Base-by-base conservation (phyloP, 1,140 invertebrate genomes). In the Papilio xuthus region DNA sequence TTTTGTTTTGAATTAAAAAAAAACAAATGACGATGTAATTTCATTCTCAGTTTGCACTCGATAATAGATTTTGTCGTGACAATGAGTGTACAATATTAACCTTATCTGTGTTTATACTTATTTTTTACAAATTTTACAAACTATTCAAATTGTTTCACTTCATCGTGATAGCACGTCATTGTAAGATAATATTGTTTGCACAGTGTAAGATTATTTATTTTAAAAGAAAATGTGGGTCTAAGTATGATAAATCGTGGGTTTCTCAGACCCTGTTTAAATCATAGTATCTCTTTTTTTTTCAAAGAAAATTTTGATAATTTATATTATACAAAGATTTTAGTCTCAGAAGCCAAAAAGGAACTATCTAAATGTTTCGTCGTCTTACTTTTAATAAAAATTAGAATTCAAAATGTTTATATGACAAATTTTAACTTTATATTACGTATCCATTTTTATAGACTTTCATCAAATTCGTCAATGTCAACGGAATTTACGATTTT, bases 381-480 rank as follows among this genome's bases (percentile, higher is more conserved):
- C n/a, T n/a, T n/a, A n/a, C n/a, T n/a, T n/a, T n/a, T n/a, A n/a
- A n/a, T n/a, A n/a, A n/a, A n/a, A n/a, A n/a, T n/a, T n/a, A 60
- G 23, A 12, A 1, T 23, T 63, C 1, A 63, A 63, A 63, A 67
- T 67, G 60, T 67, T 23, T 67, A 15, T 13, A 4, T 56, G 71
- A 20, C 67, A 69, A 69, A 69, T 15, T 26, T 47, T 13, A 47
- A 12, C 41, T 28, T 72, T 8, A 50, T 2, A 44, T 73, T 50
- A 26, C 20, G 41, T 47, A 26, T 0, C 41, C 41, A 7, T 37
- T 81, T 79, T 82, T 86, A 83, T 85, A 77, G 77, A 20, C 79
- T 82, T 74, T 75, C 80, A 80, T 84, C 79, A 77, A 84, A 88
- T 87, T 81, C 81, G 79, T 86, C 85, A 86, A 80, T 85, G 87